Conservation (phyloP, 2,113 vertebrate species). For the Myotis davidii region DNA sequence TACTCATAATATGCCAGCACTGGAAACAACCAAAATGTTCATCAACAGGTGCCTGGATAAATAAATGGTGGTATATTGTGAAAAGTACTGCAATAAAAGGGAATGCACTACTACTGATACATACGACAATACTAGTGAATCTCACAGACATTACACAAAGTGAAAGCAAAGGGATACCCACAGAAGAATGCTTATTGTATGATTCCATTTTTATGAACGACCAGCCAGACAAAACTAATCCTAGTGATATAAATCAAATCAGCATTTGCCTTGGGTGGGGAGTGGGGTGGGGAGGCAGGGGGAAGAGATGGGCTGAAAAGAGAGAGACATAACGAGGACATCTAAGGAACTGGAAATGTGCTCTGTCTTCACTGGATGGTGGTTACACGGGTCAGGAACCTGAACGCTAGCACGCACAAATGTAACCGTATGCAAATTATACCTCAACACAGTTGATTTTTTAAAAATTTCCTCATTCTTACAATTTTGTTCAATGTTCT, state of each 20-base stretch:
- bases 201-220: not conserved
- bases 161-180: not conserved
- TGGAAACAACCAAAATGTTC: not conserved
- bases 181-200: not conserved
- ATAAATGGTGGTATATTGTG: not conserved
- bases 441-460: not conserved
- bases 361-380: not conserved
- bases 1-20: not conserved
- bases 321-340: not conserved
- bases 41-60: not conserved
- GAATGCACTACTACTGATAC: not conserved
- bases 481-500: not conserved
- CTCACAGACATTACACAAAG: not conserved
- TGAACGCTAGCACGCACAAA: not conserved
- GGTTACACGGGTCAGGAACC: not conserved
- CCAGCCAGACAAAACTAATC: not conserved
- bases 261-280: not conserved
- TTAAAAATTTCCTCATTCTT: not conserved
- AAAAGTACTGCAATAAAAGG: not conserved
- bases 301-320: not conserved
- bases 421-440: not conserved
- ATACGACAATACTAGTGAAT: not conserved
- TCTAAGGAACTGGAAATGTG: not conserved
- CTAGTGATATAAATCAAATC: not conserved
- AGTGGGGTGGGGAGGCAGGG: not conserved